Evolutionary conservation across 2,888 invertebrate species (phyloP).

Genomic region (Salticus scenicus): DNA sequence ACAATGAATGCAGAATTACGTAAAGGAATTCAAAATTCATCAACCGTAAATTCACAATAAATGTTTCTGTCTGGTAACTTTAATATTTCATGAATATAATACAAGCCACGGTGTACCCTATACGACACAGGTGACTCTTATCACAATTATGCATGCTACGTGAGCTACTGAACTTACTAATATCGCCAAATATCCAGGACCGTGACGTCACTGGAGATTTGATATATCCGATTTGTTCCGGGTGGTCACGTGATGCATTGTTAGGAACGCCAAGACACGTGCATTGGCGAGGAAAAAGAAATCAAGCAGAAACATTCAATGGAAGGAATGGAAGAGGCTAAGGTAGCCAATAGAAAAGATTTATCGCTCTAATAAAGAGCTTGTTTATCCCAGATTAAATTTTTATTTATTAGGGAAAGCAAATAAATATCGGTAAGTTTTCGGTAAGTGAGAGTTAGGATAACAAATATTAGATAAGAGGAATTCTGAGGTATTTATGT

Average conservation of each 20-base stretch:
- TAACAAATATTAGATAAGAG: no score
- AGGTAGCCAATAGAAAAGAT: neutral
- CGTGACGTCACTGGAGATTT: conserved; percentile 29
- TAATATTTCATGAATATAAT: neutral
- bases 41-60: neutral
- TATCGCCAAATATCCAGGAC: conserved; percentile 17
- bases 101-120: neutral
- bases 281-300: conserved; percentile 37
- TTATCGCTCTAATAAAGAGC: conserved; percentile 4
- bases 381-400: no score
- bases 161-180: conserved; percentile 18
- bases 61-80: neutral
- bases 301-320: conserved; percentile 45
- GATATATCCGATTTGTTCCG: conserved; percentile 62
- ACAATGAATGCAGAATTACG: no score
- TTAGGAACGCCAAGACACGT: conserved; percentile 36
- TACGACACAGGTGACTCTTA: conserved; percentile 36
- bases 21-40: no score
- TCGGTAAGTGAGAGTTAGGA: no score
- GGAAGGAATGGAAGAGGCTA: neutral
- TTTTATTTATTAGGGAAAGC: no score
- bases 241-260: conserved; percentile 34
- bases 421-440: no score
- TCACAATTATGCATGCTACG: conserved; percentile 49
- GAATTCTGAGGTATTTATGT: no score